A percentile compares a stretch with the other conserved stretches of the same genome.
Conservation (phyloP, 2,113 vertebrate species). For the Oceanites oceanicus region DNA sequence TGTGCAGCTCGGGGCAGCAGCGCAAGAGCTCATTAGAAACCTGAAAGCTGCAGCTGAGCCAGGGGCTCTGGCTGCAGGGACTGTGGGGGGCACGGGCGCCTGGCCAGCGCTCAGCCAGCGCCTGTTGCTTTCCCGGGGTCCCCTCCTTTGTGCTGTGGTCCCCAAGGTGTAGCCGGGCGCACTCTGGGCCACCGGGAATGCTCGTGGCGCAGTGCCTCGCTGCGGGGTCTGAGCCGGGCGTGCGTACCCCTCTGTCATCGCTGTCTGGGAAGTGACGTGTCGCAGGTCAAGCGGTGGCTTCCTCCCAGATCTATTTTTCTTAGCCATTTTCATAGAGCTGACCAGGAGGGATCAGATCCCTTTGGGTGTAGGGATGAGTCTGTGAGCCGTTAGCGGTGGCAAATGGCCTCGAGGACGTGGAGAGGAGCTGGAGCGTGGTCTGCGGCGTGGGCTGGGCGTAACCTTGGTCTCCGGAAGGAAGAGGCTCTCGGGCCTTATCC, state of each 20-base stretch:
- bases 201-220: background rate
- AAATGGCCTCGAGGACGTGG: background rate
- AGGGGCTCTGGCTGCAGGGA: background rate
- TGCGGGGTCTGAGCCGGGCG: background rate
- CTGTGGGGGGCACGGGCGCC: accelerated
- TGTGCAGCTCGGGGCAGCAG: background rate
- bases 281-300: background rate
- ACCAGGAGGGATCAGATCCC: background rate
- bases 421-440: background rate
- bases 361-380: background rate
- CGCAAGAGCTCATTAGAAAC: background rate
- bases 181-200: accelerated
- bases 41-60: background rate
- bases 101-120: background rate
- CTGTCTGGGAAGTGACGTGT: background rate
- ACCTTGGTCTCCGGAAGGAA: background rate
- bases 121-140: background rate
- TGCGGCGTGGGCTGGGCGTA: background rate
- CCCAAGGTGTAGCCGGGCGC: accelerated
- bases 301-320: background rate
- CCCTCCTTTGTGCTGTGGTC: background rate
- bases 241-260: accelerated
- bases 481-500: background rate
- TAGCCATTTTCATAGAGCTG: background rate
- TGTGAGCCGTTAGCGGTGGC: accelerated